Percentiles rank a stretch among this genome's conserved stretches.
phyloP scores from a whole-genome alignment of 2,797 vertebrate genomes.

The Peromyscus attwateri region DNA sequence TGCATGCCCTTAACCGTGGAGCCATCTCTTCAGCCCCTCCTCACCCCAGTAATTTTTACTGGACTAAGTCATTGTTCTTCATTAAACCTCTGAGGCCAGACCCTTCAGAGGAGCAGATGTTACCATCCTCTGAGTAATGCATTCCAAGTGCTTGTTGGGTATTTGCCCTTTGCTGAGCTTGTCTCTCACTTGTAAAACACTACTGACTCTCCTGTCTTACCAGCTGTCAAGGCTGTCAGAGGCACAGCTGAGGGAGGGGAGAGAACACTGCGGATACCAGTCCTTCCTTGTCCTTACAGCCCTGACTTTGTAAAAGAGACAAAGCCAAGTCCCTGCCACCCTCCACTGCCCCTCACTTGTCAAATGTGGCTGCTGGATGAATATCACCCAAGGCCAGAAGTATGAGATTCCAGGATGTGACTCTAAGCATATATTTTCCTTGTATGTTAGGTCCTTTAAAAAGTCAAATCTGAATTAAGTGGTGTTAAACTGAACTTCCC shows the following conservation, averaged over 20 bases:
- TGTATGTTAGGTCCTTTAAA: not conserved
- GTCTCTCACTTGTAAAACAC: not conserved
- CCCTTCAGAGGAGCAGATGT: not conserved
- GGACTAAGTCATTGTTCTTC: not conserved
- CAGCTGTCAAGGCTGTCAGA: not conserved
- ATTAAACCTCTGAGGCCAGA: not conserved
- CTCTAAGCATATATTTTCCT: not conserved
- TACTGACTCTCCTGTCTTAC: not conserved
- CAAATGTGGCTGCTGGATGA: not conserved
- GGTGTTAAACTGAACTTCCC: not conserved
- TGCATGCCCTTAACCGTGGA: not conserved
- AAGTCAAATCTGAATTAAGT: not conserved
- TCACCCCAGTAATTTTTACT: not conserved
- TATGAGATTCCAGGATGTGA: not conserved
- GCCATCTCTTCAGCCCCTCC: not conserved
- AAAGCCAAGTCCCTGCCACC: not conserved
- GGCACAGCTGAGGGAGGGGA: not conserved
- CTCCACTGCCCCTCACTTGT: not conserved
- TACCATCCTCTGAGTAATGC: fast-evolving
- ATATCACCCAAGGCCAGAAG: not conserved
- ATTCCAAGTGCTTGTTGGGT: fast-evolving
- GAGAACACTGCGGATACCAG: not conserved
- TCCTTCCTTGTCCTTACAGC: not conserved
- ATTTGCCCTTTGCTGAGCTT: not conserved
- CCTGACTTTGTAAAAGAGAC: not conserved